Evolutionary conservation across 2,113 vertebrate genomes (phyloP).

Genomic region (Oryzias woworae): DNA sequence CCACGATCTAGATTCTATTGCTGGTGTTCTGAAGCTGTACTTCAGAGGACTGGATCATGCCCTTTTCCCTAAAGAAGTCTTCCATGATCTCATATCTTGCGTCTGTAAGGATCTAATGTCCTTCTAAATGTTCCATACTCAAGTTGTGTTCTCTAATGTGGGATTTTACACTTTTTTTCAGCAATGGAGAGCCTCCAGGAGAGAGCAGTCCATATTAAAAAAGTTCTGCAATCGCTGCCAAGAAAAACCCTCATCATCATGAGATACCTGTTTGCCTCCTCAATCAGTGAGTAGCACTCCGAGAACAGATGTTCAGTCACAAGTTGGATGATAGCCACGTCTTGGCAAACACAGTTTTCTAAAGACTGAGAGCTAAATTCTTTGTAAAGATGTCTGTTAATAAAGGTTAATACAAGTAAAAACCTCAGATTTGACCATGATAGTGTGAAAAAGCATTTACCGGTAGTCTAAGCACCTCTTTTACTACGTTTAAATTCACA

Average conservation of each 20-base stretch:
- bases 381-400: no score
- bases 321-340: neutral
- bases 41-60: conserved; percentile 93
- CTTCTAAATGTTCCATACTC: conserved; percentile 67
- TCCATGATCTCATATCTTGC: conserved; percentile 94
- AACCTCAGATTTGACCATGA: no score
- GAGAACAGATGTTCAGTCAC: neutral
- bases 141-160: conserved; percentile 66
- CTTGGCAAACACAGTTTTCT: no score
- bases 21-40: conserved; percentile 95
- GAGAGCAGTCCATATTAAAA: conserved; percentile 88
- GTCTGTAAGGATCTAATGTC: conserved; percentile 85
- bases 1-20: conserved; percentile 98
- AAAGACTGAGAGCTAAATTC: no score
- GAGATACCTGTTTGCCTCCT: conserved; percentile 99
- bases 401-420: no score
- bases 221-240: conserved; percentile 86
- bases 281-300: conserved; percentile 86
- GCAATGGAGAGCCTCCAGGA: conserved; percentile 96
- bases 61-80: conserved; percentile 98
- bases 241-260: conserved; percentile 92
- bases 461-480: no score
- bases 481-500: neutral
- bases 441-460: no score
- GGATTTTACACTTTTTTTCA: conserved; percentile 62